phyloP scores from a whole-genome alignment of 2,113 vertebrate species.

The Cochlearius cochlearius region DNA sequence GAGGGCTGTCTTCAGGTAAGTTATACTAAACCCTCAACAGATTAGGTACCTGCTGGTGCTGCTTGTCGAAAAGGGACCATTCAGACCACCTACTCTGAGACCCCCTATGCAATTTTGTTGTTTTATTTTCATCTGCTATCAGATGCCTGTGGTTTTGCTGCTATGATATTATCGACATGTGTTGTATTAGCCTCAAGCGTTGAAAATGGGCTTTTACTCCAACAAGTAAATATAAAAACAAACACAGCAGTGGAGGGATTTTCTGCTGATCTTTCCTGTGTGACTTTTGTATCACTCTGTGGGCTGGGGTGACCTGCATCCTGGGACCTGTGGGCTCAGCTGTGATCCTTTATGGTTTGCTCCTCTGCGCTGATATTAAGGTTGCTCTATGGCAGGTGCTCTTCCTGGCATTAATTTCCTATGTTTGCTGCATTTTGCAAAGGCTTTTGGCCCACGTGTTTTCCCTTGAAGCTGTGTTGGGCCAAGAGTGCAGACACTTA shows the following conservation, averaged over 20 bases:
- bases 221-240: slow-evolving; percentile 9
- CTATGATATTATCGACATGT: neutral
- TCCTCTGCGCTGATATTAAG: neutral
- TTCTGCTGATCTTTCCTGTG: neutral
- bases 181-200: slow-evolving; percentile 1
- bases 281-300: neutral
- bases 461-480: neutral
- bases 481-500: neutral
- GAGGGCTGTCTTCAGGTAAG: neutral
- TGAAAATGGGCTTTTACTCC: slow-evolving; percentile 9
- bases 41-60: neutral
- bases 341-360: neutral
- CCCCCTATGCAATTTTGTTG: neutral
- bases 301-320: neutral
- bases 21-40: neutral
- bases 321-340: neutral
- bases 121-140: slow-evolving; percentile 11
- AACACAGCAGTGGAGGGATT: neutral
- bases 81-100: slow-evolving; percentile 46
- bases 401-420: neutral
- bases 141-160: slow-evolving; percentile 14
- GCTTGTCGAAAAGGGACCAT: neutral
- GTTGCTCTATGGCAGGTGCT: neutral
- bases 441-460: neutral
- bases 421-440: neutral